A percentile compares a stretch with the other conserved stretches of the same genome.
Evolutionary conservation across 2,888 invertebrate species (phyloP).

Genomic region (Myathropa florea): DNA sequence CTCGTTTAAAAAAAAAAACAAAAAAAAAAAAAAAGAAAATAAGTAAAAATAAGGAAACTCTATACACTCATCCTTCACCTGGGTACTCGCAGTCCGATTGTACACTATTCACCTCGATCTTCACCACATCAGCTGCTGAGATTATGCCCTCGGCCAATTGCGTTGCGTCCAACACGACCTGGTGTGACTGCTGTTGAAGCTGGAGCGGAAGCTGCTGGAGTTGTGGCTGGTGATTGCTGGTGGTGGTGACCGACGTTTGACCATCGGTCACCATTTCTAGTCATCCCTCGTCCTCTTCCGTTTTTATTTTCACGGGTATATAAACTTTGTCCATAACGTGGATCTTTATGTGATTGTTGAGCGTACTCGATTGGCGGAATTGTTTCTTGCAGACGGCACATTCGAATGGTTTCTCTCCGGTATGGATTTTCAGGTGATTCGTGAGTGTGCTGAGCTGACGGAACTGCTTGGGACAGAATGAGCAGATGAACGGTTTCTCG

Average conservation of each 20-base stretch:
- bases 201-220: conserved; percentile 63
- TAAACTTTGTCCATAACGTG: conserved; percentile 81
- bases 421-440: conserved; percentile 81
- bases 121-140: conserved; percentile 68
- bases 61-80: conserved; percentile 70
- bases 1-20: conserved; percentile 20
- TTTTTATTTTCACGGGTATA: conserved; percentile 80
- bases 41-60: conserved; percentile 29
- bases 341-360: conserved; percentile 81
- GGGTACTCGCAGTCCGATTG: conserved; percentile 69
- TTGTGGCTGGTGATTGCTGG: conserved; percentile 59
- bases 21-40: conserved; percentile 16
- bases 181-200: conserved; percentile 49
- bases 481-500: conserved; percentile 80
- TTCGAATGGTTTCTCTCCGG: conserved; percentile 81
- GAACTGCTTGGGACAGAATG: conserved; percentile 80
- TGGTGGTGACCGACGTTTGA: conserved; percentile 60
- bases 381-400: conserved; percentile 81
- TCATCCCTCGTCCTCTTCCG: conserved; percentile 80
- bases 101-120: conserved; percentile 67
- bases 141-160: conserved; percentile 65
- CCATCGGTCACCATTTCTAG: conserved; percentile 80
- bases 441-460: conserved; percentile 81
- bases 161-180: conserved; percentile 62
- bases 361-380: conserved; percentile 81